phyloP scores from a whole-genome alignment of 2,113 vertebrate species.

The Crotalus helleri region DNA sequence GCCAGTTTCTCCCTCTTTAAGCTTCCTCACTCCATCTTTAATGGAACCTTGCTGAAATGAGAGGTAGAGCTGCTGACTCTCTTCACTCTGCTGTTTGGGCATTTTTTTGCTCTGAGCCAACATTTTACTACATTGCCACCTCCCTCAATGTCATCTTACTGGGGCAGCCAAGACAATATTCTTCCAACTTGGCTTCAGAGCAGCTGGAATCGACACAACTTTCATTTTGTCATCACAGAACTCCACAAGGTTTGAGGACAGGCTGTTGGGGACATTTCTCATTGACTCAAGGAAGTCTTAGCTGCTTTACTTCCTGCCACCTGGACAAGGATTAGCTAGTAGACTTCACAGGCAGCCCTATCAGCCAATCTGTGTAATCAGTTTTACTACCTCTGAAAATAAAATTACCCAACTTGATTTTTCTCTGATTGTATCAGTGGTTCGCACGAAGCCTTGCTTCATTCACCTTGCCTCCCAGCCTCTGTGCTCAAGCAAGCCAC shows the following conservation, averaged over 20 bases:
- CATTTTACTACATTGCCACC: background rate
- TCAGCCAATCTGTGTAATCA: background rate
- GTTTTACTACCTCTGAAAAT: background rate
- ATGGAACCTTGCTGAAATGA: background rate
- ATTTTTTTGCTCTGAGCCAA: background rate
- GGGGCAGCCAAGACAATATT: background rate
- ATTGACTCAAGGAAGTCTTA: background rate
- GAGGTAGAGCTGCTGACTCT: background rate
- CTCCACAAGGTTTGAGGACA: background rate
- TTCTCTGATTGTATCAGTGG: background rate
- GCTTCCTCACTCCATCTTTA: background rate
- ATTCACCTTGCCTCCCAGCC: background rate
- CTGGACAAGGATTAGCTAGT: background rate
- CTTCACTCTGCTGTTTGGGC: background rate
- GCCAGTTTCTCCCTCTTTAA: conserved; percentile 28
- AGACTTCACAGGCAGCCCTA: background rate
- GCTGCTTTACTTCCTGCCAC: background rate
- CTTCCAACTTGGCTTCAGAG: background rate
- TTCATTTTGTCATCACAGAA: background rate
- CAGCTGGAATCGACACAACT: background rate
- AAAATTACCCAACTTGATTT: background rate
- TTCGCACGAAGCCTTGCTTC: background rate
- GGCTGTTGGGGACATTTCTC: background rate
- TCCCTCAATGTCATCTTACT: background rate
- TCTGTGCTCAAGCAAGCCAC: background rate